Evolutionary conservation across 1,140 invertebrate genomes (phyloP).

Genomic region (Trachelipus rathkii): DNA sequence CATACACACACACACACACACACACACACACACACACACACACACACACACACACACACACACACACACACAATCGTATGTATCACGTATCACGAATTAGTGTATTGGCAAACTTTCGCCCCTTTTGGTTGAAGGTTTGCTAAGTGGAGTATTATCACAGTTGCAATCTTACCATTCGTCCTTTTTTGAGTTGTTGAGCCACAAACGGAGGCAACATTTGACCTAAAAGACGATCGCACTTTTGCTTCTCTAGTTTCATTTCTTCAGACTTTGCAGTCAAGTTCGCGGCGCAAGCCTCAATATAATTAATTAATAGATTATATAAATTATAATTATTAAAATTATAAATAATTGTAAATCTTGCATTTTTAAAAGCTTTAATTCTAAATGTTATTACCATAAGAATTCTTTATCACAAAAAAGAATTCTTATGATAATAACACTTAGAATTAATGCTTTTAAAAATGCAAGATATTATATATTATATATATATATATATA

Average conservation of each 20-base stretch:
- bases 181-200: constrained; percentile 10
- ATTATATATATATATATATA: too few relatives aligned
- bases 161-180: constrained; percentile 1
- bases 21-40: too few relatives aligned
- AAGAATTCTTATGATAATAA: not conserved
- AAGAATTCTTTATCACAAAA: not conserved
- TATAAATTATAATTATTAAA: not conserved
- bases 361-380: too few relatives aligned
- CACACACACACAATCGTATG: too few relatives aligned
- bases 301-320: not conserved
- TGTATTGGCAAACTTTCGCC: too few relatives aligned
- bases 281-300: not conserved
- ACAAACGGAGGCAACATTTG: constrained; percentile 17
- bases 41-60: too few relatives aligned
- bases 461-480: not conserved
- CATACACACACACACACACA: too few relatives aligned
- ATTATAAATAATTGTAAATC: too few relatives aligned
- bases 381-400: too few relatives aligned
- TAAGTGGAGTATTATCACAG: too few relatives aligned
- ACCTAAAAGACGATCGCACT: constrained; percentile 5
- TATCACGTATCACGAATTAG: too few relatives aligned
- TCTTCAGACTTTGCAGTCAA: not conserved
- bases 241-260: constrained; percentile 7
- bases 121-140: too few relatives aligned
- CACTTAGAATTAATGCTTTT: not conserved